These are phyloP conservation scores for Malthinus flaveolus DNA, from an alignment of 2,888 invertebrate genomes.

Conservation along the genomic window DNA sequence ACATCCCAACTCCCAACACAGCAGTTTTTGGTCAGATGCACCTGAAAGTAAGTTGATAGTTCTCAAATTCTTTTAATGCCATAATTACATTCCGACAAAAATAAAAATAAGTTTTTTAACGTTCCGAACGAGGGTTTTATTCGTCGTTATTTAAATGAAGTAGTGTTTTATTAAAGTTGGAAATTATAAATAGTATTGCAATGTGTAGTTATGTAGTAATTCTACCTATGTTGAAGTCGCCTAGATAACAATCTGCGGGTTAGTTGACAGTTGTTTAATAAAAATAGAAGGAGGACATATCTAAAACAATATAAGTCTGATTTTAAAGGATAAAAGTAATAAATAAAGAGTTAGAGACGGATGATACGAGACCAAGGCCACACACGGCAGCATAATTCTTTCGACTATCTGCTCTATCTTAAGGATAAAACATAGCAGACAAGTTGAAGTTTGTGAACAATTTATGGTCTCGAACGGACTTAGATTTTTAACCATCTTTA, in stretches of 20 bases:
- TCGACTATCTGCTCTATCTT: conserved; percentile 47
- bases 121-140: neutral
- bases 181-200: conserved; percentile 14
- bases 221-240: conserved; percentile 22
- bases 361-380: conserved; percentile 48
- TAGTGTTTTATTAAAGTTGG: conserved; percentile 17
- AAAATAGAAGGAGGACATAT: conserved; percentile 35
- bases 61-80: no score
- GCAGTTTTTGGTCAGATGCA: no score
- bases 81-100: no score
- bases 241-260: conserved; percentile 23
- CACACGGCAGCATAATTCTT: conserved; percentile 47
- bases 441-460: conserved; percentile 47
- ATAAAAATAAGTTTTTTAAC: no score
- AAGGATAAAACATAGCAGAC: conserved; percentile 47
- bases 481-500: conserved; percentile 36
- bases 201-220: no score
- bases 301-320: conserved; percentile 46
- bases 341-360: conserved; percentile 42
- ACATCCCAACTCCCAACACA: no score
- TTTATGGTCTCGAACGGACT: conserved; percentile 47
- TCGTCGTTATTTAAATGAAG: conserved; percentile 22
- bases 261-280: conserved; percentile 24
- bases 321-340: conserved; percentile 46
- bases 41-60: no score